Percentiles rank a stretch among this genome's conserved stretches.
Evolutionary conservation across 2,888 invertebrate genomes (phyloP).

Genomic region (Copidosoma aretas): DNA sequence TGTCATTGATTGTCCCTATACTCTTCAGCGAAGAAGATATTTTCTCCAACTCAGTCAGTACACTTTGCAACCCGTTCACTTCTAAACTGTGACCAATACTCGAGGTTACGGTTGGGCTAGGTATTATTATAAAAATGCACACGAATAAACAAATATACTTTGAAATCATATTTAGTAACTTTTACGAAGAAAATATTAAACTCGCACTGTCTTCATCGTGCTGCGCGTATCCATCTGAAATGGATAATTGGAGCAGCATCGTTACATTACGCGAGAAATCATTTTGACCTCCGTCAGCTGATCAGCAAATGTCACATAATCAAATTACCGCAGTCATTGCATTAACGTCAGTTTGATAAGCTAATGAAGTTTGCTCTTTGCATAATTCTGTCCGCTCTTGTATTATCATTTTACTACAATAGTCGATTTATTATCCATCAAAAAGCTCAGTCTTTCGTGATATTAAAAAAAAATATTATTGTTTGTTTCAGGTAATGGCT

Average conservation of each 20-base stretch:
- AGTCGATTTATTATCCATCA: no score
- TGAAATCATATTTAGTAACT: background rate
- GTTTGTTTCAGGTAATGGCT: no score
- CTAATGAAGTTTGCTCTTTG: no score
- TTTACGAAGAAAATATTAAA: background rate
- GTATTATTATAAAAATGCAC: no score
- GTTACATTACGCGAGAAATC: background rate
- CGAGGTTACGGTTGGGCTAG: background rate
- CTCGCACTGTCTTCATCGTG: background rate
- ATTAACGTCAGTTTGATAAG: no score
- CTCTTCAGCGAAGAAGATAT: constrained; percentile 16
- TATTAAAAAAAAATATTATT: no score
- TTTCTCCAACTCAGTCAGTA: constrained; percentile 22
- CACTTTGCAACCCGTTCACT: background rate
- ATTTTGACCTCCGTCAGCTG: background rate
- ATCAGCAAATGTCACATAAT: no score
- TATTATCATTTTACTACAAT: no score
- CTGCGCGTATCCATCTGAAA: background rate
- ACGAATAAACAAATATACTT: background rate
- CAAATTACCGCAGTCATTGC: no score
- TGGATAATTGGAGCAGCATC: background rate
- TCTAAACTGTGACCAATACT: background rate
- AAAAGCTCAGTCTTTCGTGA: no score
- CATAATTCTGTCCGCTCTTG: no score
- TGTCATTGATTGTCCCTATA: constrained; percentile 13